Percentiles rank a stretch among this genome's conserved stretches.
phyloP scores from a whole-genome alignment of 2,113 vertebrate species.

The Ciconia stormi region DNA sequence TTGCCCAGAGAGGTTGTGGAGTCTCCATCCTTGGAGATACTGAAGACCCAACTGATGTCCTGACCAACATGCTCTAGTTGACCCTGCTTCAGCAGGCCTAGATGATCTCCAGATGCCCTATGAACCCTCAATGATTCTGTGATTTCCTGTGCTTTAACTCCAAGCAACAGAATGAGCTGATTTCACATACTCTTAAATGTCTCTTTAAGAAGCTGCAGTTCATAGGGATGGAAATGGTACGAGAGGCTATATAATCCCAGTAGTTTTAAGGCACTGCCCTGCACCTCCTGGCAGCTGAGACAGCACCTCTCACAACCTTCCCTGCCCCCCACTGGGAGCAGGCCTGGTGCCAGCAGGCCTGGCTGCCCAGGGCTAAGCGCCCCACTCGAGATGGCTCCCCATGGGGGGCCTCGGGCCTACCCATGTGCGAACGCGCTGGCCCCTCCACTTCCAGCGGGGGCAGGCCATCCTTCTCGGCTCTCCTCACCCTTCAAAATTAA shows the following conservation, averaged over 20 bases:
- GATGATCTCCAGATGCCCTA: background rate
- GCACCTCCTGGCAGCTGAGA: background rate
- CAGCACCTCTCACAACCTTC: background rate
- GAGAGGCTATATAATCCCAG: background rate
- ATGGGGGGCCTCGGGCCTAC: background rate
- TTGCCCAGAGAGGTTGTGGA: background rate
- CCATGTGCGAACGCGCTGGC: fast-evolving
- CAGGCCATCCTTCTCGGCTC: too few species aligned
- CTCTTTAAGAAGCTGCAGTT: background rate
- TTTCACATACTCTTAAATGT: background rate
- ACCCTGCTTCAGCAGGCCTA: background rate
- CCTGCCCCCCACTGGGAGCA: background rate
- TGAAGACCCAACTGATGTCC: background rate
- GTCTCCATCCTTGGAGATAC: background rate
- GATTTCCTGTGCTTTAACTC: background rate
- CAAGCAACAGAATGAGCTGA: background rate
- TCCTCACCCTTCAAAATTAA: background rate
- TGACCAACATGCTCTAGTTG: background rate
- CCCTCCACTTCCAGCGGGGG: too few species aligned
- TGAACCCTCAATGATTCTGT: background rate
- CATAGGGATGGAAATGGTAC: fast-evolving
- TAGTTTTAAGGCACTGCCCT: background rate
- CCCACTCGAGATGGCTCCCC: fast-evolving
- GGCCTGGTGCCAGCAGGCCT: background rate
- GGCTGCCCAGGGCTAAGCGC: background rate